Conservation (phyloP, 2,797 vertebrate species). For the Bovichtus diacanthus region DNA sequence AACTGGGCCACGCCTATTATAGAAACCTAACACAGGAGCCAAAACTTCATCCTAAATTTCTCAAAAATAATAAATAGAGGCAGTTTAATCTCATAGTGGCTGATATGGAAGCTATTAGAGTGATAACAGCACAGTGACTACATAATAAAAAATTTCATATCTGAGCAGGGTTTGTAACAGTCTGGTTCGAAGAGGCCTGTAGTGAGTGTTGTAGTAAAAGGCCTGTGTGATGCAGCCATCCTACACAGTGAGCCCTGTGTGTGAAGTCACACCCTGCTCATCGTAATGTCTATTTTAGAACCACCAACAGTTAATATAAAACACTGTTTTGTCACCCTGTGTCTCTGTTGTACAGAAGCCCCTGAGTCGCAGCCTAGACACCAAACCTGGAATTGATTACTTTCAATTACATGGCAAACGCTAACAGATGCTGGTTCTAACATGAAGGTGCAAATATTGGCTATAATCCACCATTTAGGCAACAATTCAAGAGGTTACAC, state of each 20-base stretch:
- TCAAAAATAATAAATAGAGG: slow-evolving; percentile 75
- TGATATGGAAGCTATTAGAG: slow-evolving; percentile 39
- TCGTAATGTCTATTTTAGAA: slow-evolving; percentile 59
- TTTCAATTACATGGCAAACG: slow-evolving; percentile 73
- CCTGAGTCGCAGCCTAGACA: slow-evolving; percentile 39
- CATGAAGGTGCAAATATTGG: slow-evolving; percentile 60
- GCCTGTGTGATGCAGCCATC: slow-evolving; percentile 33
- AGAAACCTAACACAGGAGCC: slow-evolving; percentile 50
- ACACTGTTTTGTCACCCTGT: slow-evolving; percentile 33
- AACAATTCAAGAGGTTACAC: slow-evolving; percentile 38
- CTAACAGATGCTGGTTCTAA: slow-evolving; percentile 65
- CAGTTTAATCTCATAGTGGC: slow-evolving; percentile 35
- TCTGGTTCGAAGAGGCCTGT: slow-evolving; percentile 58
- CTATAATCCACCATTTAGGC: slow-evolving; percentile 53
- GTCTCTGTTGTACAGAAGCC: slow-evolving; percentile 27
- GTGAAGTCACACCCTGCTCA: slow-evolving; percentile 71
- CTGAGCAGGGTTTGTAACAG: slow-evolving; percentile 68
- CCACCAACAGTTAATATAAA: slow-evolving; percentile 50
- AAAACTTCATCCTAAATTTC: slow-evolving; percentile 21
- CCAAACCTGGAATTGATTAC: slow-evolving; percentile 66
- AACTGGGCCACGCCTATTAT: neutral
- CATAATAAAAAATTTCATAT: slow-evolving; percentile 68
- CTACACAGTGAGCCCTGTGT: slow-evolving; percentile 52
- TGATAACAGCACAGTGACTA: slow-evolving; percentile 52
- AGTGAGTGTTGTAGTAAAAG: slow-evolving; percentile 48